Evolutionary conservation across 1,140 invertebrate species (phyloP).

Genomic region (Leptinotarsa texana): DNA sequence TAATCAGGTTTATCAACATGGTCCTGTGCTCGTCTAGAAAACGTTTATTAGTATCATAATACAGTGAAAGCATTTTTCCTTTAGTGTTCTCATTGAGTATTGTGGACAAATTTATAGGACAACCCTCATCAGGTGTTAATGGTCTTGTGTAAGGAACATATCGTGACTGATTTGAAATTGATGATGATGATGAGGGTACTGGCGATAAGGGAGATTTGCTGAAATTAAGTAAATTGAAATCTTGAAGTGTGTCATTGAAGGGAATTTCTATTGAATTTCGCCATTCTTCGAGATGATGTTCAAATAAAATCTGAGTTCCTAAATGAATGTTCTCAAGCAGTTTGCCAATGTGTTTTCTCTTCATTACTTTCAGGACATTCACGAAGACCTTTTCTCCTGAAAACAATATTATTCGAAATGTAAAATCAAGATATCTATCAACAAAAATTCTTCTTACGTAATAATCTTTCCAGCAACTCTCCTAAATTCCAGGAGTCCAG

Average conservation of each 20-base stretch:
- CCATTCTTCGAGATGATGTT: not conserved
- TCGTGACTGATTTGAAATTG: not conserved
- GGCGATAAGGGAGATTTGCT: not conserved
- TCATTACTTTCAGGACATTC: not conserved
- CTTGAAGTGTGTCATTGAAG: not conserved
- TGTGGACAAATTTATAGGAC: not conserved
- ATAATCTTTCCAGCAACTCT: too few relatives aligned
- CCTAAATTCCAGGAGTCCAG: too few relatives aligned
- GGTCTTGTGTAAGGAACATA: not conserved
- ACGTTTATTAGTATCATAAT: not conserved
- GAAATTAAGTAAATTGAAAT: not conserved
- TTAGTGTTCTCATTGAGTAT: not conserved
- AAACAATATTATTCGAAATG: not conserved
- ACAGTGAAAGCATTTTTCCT: not conserved
- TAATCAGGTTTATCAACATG: slow-evolving; percentile 9
- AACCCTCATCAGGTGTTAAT: not conserved
- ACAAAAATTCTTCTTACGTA: too few relatives aligned
- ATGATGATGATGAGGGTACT: not conserved
- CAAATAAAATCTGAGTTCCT: not conserved
- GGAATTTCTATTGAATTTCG: not conserved
- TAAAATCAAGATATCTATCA: too few relatives aligned
- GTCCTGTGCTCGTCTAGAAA: slow-evolving; percentile 8
- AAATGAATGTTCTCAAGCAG: not conserved
- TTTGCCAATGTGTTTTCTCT: not conserved
- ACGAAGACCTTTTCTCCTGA: not conserved